A percentile compares a stretch with the other conserved stretches of the same genome.
phyloP scores from a whole-genome alignment of 1,140 invertebrate species.

The Diabrotica undecimpunctata region DNA sequence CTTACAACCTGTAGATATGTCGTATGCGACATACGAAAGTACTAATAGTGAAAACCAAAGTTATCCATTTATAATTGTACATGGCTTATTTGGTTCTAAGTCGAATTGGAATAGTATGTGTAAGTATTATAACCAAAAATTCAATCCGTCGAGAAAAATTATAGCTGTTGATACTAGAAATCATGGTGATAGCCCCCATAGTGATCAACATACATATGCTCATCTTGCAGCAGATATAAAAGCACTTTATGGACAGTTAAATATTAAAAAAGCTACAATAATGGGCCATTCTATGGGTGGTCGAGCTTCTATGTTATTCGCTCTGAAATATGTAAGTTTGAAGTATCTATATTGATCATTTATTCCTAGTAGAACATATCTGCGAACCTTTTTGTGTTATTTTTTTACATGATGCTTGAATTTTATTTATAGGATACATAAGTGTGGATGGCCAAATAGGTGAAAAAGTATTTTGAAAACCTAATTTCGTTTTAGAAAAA shows the following conservation, averaged over 20 bases:
- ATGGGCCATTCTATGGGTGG: slow-evolving; percentile 93
- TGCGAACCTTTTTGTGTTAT: neutral
- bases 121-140: slow-evolving; percentile 65
- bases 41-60: slow-evolving; percentile 39
- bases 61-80: slow-evolving; percentile 74
- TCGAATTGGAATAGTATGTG: slow-evolving; percentile 79
- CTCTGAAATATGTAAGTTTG: slow-evolving; percentile 52
- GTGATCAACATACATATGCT: slow-evolving; percentile 64
- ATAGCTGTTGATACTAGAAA: slow-evolving; percentile 83
- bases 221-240: slow-evolving; percentile 72
- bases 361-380: neutral
- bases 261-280: slow-evolving; percentile 60
- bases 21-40: slow-evolving; percentile 57
- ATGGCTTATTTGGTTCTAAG: slow-evolving; percentile 83
- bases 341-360: neutral
- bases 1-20: slow-evolving; percentile 52
- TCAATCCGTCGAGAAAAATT: slow-evolving; percentile 60
- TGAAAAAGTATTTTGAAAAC: too few relatives aligned
- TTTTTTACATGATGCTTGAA: too few relatives aligned
- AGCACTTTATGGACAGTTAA: slow-evolving; percentile 58
- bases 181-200: slow-evolving; percentile 86
- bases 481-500: too few relatives aligned
- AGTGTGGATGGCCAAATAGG: too few relatives aligned
- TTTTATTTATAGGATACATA: too few relatives aligned
- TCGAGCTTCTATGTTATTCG: slow-evolving; percentile 73